Evolutionary conservation across 2,113 vertebrate genomes (phyloP).

Genomic region (Ovibos moschatus): DNA sequence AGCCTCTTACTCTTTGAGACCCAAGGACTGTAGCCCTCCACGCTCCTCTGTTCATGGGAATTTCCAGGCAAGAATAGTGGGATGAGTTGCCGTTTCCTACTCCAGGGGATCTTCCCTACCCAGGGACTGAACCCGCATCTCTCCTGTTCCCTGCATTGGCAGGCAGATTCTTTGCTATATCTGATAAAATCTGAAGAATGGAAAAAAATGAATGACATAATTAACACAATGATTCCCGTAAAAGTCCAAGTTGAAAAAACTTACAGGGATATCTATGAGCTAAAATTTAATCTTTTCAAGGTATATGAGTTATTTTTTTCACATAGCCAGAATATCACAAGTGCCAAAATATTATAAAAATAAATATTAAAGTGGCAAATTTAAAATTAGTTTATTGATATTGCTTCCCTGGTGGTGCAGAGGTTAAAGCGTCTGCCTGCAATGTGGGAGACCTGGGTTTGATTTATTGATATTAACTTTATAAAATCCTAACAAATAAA

Average conservation of each 20-base stretch:
- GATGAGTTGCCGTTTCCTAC: neutral
- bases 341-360: neutral
- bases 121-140: rapidly evolving
- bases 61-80: neutral
- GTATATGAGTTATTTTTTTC: neutral
- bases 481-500: neutral
- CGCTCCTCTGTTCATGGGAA: neutral
- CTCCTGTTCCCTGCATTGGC: neutral
- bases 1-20: neutral
- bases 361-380: neutral
- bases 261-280: neutral
- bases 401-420: neutral
- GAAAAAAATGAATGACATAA: neutral
- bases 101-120: neutral
- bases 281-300: neutral
- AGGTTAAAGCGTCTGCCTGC: too few relatives aligned
- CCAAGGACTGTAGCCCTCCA: neutral
- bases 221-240: neutral
- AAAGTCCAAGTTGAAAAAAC: neutral
- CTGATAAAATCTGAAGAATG: neutral
- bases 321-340: neutral
- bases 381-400: neutral
- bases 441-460: too few relatives aligned
- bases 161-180: neutral
- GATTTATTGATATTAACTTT: neutral